Evolutionary conservation across 2,888 invertebrate species (phyloP), one percentile per base, ranked within the genome.

Genomic region (Lepidocyrtinus sp.): DNA sequence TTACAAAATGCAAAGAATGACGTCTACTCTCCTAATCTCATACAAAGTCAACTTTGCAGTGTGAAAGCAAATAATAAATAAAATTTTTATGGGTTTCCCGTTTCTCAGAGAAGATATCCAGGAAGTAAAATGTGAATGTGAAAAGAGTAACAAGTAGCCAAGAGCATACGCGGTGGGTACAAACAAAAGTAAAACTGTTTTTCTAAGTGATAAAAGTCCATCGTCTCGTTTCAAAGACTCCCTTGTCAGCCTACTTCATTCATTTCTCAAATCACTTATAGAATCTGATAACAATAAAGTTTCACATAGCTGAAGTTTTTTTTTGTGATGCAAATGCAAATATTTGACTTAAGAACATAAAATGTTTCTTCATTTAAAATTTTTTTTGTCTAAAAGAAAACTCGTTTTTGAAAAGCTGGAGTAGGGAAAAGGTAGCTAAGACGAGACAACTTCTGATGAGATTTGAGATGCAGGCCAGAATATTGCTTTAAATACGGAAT

Each of bases 41-140:
- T 7, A 36, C 5, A 5, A 12, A 36, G 36, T 36, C 36, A 36
- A 55, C 9, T 55, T n/a, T 55, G 17, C 24, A n/a, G 24, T 76
- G 65, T 59, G 65, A 76, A 72, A 72, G 72, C 59, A 64, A 72
- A 72, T 46, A 61, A 72, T 77, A 77, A 77, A 77, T 77, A 71
- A 72, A 36, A 36, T 59, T 36, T 24, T 67, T 64, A 70, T 65
- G 21, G 19, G 24, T 5, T 46, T 36, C 61, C 70, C 64, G 19
- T 27, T 27, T 61, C 67, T 71, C 64, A 77, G 9, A 36, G 27
- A 64, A 12, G 65, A 25, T 67, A 77, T 77, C 77, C 77, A 77
- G 77, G 77, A 77, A 77, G 71, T 71, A 65, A 71, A 72, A 71
- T 22, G 46, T 7, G 26, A 72, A 67, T 36, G 17, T 19, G 36